phyloP scores from a whole-genome alignment of 2,888 invertebrate species.

The Eilema sororculum region DNA sequence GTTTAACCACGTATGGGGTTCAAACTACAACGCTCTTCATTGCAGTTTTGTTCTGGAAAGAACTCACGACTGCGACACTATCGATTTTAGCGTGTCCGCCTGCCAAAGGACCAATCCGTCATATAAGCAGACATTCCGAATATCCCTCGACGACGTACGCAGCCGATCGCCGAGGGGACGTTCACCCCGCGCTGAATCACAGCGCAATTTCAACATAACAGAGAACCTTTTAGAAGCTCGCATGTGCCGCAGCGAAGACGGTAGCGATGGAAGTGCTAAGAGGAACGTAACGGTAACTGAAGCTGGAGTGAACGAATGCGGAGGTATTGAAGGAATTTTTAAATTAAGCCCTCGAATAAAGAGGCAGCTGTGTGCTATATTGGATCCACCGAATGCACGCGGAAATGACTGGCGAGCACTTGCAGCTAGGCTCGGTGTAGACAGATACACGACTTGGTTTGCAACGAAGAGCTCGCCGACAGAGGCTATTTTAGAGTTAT shows the following conservation, averaged over 20 bases:
- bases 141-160: slow-evolving; percentile 80
- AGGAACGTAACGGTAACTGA: slow-evolving; percentile 88
- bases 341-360: slow-evolving; percentile 87
- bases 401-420: slow-evolving; percentile 99
- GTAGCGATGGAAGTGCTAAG: slow-evolving; percentile 78
- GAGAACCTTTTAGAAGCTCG: slow-evolving; percentile 82
- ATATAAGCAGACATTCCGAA: slow-evolving; percentile 83
- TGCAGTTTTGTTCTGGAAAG: slow-evolving; percentile 95
- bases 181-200: slow-evolving; percentile 81
- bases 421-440: slow-evolving; percentile 96
- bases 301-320: slow-evolving; percentile 88
- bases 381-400: slow-evolving; percentile 96
- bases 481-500: slow-evolving; percentile 97
- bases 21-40: slow-evolving; percentile 94
- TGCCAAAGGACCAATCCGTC: slow-evolving; percentile 84
- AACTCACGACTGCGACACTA: slow-evolving; percentile 86
- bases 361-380: slow-evolving; percentile 87
- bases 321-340: slow-evolving; percentile 86
- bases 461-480: slow-evolving; percentile 99
- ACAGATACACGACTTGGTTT: slow-evolving; percentile 98
- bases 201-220: slow-evolving; percentile 82
- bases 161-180: slow-evolving; percentile 81
- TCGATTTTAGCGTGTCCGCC: slow-evolving; percentile 81
- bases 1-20: slow-evolving; percentile 96
- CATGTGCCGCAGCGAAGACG: slow-evolving; percentile 82